phyloP scores from a whole-genome alignment of 37 sponge, comb jelly and placozoan species.

The Aphrocallistes beatrix region DNA sequence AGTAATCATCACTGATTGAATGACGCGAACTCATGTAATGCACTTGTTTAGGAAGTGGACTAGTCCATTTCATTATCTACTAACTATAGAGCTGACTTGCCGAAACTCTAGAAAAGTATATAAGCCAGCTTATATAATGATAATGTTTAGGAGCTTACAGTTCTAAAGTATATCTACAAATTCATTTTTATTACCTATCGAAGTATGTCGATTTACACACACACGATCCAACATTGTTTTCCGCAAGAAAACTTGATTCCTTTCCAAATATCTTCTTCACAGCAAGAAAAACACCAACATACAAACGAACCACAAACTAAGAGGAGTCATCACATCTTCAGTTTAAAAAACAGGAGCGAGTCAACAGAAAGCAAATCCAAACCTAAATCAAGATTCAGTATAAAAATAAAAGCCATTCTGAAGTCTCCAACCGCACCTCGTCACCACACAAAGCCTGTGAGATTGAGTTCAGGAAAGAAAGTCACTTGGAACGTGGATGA shows the following conservation, averaged over 20 bases:
- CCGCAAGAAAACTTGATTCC: background rate
- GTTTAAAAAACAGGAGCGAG: background rate
- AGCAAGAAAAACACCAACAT: background rate
- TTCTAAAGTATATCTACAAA: no score
- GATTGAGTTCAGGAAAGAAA: background rate
- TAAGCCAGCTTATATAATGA: no score
- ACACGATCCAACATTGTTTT: background rate
- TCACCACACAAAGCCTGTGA: background rate
- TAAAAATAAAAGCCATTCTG: background rate
- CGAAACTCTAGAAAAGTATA: no score
- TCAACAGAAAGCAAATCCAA: background rate
- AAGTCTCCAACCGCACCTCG: background rate
- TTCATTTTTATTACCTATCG: no score
- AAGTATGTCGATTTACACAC: background rate
- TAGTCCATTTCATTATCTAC: no score
- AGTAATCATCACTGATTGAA: no score
- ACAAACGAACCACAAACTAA: background rate
- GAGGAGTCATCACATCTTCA: background rate
- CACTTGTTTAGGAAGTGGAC: no score
- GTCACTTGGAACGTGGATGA: conserved; percentile 12
- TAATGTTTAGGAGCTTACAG: no score
- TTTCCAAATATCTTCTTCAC: background rate
- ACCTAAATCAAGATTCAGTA: background rate
- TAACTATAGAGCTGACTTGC: no score
- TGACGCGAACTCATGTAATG: no score